These are phyloP conservation scores for Leptestheria dahalacensis DNA, from an alignment of 1,140 invertebrate species.

Conservation along the genomic window DNA sequence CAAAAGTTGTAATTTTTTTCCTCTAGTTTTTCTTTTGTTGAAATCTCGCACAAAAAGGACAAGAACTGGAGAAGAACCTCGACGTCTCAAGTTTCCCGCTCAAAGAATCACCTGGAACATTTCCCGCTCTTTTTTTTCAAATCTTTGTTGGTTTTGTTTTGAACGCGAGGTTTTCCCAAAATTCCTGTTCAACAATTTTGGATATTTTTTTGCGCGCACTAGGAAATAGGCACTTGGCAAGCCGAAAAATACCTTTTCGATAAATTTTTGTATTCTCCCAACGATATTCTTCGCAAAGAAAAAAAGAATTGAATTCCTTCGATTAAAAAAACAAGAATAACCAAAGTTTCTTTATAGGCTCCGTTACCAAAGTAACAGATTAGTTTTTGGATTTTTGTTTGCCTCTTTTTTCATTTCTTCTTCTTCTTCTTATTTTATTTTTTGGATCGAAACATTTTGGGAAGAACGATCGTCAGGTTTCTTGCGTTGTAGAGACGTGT, in stretches of 20 bases:
- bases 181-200: too few species aligned
- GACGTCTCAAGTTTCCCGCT: too few species aligned
- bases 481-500: neutral
- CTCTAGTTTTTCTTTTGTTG: neutral
- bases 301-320: neutral
- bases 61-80: too few species aligned
- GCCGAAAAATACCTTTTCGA: constrained; percentile 6
- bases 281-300: neutral
- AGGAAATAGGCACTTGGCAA: constrained; percentile 13
- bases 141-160: too few species aligned
- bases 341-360: neutral
- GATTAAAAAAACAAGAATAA: neutral
- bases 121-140: too few species aligned
- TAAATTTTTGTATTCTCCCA: neutral
- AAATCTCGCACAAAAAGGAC: too few species aligned
- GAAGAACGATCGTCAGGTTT: neutral
- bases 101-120: too few species aligned
- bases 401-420: neutral
- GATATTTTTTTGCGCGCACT: constrained; percentile 2
- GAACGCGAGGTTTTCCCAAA: too few species aligned
- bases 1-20: neutral
- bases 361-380: neutral
- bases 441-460: neutral
- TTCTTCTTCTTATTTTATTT: constrained; percentile 1
- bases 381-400: neutral